phyloP scores from a whole-genome alignment of 2,888 invertebrate species.

The Cerastoderma edule region DNA sequence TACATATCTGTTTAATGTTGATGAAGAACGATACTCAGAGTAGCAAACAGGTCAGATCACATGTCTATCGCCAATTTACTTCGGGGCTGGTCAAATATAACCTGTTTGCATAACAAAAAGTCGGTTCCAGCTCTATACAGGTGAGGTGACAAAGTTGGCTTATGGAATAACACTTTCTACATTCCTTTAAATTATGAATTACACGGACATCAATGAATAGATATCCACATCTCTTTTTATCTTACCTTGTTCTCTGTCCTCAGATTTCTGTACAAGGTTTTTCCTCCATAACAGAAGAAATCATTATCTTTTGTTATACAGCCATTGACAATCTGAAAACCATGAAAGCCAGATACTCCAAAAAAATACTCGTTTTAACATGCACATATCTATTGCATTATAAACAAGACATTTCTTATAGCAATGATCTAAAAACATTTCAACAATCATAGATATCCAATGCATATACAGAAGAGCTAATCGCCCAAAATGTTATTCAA shows the following conservation, averaged over 20 bases:
- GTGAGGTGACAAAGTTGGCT: no score
- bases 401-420: background rate
- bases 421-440: background rate
- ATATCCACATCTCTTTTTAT: no score
- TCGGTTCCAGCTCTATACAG: no score
- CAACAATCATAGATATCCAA: background rate
- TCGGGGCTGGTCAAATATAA: no score
- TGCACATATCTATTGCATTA: background rate
- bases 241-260: constrained; percentile 82
- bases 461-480: background rate
- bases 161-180: no score
- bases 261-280: constrained; percentile 92
- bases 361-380: background rate
- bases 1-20: no score
- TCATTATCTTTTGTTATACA: constrained; percentile 95
- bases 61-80: no score
- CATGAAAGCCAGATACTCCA: background rate
- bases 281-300: constrained; percentile 94
- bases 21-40: no score
- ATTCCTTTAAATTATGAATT: no score
- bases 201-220: no score
- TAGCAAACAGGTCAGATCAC: no score
- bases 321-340: constrained; percentile 89
- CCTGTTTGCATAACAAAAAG: no score
- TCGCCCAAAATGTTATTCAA: background rate